Evolutionary conservation across 2,113 vertebrate species (phyloP).

Genomic region (Mellivora capensis): DNA sequence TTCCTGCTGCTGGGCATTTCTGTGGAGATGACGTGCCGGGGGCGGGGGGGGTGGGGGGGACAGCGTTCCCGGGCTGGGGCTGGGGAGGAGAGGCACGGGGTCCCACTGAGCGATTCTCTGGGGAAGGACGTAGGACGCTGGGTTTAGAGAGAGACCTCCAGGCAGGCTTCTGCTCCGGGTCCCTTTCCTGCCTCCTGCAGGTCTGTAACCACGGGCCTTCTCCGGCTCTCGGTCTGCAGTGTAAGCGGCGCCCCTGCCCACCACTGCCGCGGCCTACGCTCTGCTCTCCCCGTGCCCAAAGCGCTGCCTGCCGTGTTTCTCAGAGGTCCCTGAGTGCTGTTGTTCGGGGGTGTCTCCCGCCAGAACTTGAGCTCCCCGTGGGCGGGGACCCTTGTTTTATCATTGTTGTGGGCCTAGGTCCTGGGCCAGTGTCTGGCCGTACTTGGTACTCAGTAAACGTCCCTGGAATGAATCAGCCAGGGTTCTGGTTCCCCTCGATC

Average conservation of each 20-base stretch:
- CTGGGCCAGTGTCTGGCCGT: neutral
- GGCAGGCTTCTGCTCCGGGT: neutral
- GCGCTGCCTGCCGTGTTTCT: neutral
- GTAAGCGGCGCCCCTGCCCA: neutral
- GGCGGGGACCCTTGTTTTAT: neutral
- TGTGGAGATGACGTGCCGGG: accelerated
- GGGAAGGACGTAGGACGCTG: neutral
- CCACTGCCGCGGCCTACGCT: neutral
- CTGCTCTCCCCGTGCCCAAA: neutral
- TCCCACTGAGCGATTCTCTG: neutral
- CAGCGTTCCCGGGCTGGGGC: neutral
- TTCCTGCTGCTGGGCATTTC: neutral
- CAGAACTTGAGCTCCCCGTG: neutral
- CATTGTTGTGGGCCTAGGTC: neutral
- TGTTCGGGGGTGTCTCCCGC: neutral
- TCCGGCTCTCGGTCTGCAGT: neutral
- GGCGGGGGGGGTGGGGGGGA: too few relatives aligned
- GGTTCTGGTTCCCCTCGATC: neutral
- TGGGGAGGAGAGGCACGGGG: neutral
- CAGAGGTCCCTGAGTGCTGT: neutral
- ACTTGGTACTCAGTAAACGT: neutral
- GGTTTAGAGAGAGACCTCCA: neutral
- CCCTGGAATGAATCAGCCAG: neutral
- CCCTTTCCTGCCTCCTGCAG: neutral
- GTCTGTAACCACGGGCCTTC: neutral